Evolutionary conservation across 2,113 vertebrate species (phyloP).

Genomic region (Callocephalon fimbriatum): DNA sequence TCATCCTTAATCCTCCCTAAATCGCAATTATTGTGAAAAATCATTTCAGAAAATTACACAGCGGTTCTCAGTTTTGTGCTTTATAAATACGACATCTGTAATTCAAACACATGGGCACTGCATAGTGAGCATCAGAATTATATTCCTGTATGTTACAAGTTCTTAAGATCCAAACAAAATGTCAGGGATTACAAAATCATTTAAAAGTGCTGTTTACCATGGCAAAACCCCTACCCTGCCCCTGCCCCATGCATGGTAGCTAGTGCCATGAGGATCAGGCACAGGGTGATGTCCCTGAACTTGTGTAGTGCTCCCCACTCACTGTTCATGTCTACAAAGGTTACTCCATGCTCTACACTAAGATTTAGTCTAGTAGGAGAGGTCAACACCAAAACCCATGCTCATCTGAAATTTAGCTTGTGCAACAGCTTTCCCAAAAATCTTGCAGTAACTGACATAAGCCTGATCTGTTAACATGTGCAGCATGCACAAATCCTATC

Average conservation of each 20-base stretch:
- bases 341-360: background rate
- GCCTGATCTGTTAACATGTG: background rate
- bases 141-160: background rate
- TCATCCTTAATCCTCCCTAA: background rate
- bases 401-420: background rate
- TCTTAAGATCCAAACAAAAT: background rate
- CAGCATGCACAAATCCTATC: background rate
- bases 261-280: background rate
- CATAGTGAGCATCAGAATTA: background rate
- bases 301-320: accelerated
- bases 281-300: no score
- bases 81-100: background rate
- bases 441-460: background rate
- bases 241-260: background rate
- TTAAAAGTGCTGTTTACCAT: background rate
- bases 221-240: background rate
- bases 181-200: background rate
- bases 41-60: background rate
- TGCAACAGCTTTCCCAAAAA: background rate
- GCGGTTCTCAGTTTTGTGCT: background rate
- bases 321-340: background rate
- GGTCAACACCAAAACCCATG: background rate
- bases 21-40: background rate
- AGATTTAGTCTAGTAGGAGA: background rate
- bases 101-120: background rate